phyloP scores from a whole-genome alignment of 2,113 vertebrate species.

The Bagarius yarrelli region DNA sequence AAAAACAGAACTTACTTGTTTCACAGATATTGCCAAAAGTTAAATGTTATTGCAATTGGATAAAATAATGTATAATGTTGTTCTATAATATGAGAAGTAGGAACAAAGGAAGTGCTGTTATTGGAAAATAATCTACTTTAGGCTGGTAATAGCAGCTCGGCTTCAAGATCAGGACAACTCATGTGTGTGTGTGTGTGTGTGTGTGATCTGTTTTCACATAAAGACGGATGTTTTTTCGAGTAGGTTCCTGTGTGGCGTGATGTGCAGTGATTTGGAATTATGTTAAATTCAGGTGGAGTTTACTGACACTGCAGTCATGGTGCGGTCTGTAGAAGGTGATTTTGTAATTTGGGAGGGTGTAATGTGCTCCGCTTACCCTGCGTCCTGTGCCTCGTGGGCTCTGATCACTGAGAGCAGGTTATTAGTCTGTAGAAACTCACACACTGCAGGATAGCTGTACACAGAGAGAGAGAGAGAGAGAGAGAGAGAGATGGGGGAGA shows the following conservation, averaged over 20 bases:
- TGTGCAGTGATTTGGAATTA: background rate
- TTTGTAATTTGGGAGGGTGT: background rate
- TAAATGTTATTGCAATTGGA: background rate
- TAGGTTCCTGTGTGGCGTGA: background rate
- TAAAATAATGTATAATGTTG: background rate
- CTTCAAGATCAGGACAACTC: no score
- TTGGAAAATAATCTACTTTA: background rate
- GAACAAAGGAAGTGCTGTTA: background rate
- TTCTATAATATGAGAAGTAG: background rate
- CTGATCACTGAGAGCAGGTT: constrained; percentile 60
- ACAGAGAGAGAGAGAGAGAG: background rate
- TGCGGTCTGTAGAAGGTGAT: background rate
- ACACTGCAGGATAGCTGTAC: constrained; percentile 53
- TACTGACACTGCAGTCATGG: background rate
- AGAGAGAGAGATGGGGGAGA: background rate
- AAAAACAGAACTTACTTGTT: background rate
- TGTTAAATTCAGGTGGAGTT: background rate
- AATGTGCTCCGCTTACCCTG: constrained; percentile 71
- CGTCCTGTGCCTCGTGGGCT: constrained; percentile 72
- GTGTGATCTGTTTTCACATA: background rate
- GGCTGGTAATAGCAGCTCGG: background rate
- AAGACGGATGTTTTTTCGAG: background rate
- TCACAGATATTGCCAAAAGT: background rate
- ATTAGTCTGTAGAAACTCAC: constrained; percentile 59
- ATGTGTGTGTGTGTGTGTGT: background rate